Base-by-base conservation (phyloP, 2,797 vertebrate genomes). In the Rhinogobio ventralis region DNA sequence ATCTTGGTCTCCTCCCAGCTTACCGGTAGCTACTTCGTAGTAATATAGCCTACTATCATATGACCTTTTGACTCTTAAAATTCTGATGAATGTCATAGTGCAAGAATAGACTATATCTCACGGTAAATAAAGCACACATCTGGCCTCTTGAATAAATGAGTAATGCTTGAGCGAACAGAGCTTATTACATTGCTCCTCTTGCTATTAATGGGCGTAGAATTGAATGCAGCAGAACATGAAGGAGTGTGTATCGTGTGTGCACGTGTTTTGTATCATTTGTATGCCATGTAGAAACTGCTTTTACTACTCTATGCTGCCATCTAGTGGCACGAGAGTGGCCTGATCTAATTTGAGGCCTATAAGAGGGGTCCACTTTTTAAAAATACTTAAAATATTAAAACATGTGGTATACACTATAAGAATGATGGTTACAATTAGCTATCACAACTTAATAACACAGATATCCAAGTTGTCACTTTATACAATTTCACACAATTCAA, bases 101-200 rank as follows among this genome's bases (percentile, higher is more conserved):
- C 74, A 83, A 77, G 9, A 81, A 72, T 25, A 42, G 8, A 8
- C 39, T 2, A 87, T 36, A 46, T 55, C 33, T 81, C 23, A 39
- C 33, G 23, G 49, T 69, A 71, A 86, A 86, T 69, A 6, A 74
- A 87, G 55, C 42, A 28, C n/a, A 7, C 60, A 75, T 82, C 62
- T 36, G 78, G 33, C 9, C 51, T 36, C 30, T 75, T 83, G 71
- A 79, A 78, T 81, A 79, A 86, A 66, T 17, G 19, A 68, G 60
- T 69, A 13, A 28, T 28, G 82, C 55, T 46, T 17, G 15, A 81
- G 42, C n/a, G 2, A 67, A 84, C 86, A 36, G 49, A 81, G 72
- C 66, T 85, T 49, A 85, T 78, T 89, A 76, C 68, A 83, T 64
- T 66, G 53, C 30, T 73, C 36, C 25, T 87, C 83, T 75, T 3